These are phyloP conservation scores for Palythoa heliodiscus DNA, from an alignment of 92 coral and sea anemone species.

Conservation along the genomic window DNA sequence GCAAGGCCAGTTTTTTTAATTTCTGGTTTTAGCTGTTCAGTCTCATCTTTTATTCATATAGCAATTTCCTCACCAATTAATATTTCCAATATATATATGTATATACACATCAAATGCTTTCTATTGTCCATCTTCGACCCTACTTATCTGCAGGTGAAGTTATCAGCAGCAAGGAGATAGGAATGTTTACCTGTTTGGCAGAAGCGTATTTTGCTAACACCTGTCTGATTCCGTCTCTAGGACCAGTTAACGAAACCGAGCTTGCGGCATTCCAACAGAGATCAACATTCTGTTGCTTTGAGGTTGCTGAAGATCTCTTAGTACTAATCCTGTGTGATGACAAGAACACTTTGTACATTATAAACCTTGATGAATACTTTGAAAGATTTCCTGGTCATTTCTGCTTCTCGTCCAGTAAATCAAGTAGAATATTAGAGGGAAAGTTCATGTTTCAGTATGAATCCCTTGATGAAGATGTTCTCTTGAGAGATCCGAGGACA, in stretches of 20 bases:
- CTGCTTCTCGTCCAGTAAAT: background rate
- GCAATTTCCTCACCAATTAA: no score
- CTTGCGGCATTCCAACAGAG: background rate
- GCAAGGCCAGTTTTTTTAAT: no score
- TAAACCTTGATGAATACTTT: conserved; percentile 78
- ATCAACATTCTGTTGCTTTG: conserved; percentile 52
- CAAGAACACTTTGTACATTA: conserved; percentile 64
- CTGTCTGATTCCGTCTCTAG: background rate
- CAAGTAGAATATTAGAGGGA: background rate
- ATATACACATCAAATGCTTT: no score
- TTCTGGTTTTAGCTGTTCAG: no score
- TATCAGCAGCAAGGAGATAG: background rate
- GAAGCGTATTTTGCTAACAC: background rate
- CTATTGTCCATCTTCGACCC: no score
- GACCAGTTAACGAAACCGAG: background rate
- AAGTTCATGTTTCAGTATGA: conserved; percentile 58
- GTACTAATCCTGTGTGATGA: conserved; percentile 68
- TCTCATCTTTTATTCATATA: no score
- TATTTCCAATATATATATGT: no score
- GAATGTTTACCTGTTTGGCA: background rate
- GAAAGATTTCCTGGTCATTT: conserved; percentile 65
- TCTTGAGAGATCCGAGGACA: conserved; percentile 58
- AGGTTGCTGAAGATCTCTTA: conserved; percentile 72
- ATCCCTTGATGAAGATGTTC: conserved; percentile 71
- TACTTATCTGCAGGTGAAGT: no score